Percentiles rank a stretch among this genome's conserved stretches.
Evolutionary conservation across 1,140 invertebrate species (phyloP).

Genomic region (Pseudomyrmex pallidus): DNA sequence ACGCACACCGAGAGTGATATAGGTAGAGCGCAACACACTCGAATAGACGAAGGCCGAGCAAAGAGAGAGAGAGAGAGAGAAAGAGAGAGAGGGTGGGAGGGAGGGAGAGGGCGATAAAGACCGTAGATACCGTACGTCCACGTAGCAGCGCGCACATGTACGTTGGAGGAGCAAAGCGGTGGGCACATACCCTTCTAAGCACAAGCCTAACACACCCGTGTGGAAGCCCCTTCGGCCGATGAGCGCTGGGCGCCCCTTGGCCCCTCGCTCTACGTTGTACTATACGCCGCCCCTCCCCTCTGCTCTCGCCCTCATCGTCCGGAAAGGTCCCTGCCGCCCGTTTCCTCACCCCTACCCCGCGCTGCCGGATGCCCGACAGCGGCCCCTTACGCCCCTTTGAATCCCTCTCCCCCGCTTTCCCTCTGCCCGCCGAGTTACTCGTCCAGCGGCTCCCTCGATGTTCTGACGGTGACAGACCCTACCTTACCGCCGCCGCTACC

Average conservation of each 20-base stretch:
- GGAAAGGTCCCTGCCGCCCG: constrained; percentile 60
- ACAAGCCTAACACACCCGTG: constrained; percentile 75
- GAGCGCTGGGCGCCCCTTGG: constrained; percentile 75
- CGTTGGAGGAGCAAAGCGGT: constrained; percentile 54
- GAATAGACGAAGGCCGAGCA: constrained; percentile 28
- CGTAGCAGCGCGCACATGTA: constrained; percentile 53
- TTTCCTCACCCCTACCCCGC: constrained; percentile 59
- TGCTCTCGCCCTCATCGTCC: constrained; percentile 62
- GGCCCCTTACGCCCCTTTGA: constrained; percentile 61
- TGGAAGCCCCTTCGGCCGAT: constrained; percentile 80
- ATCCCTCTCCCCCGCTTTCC: constrained; percentile 64
- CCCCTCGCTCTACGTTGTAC: constrained; percentile 71
- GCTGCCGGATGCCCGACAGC: constrained; percentile 62
- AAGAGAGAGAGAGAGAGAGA: constrained; percentile 35
- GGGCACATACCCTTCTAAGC: constrained; percentile 76
- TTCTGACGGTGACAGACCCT: constrained; percentile 84
- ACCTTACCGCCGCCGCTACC: constrained; percentile 75
- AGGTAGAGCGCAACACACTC: constrained; percentile 60
- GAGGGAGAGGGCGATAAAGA: constrained; percentile 44
- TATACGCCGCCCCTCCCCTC: constrained; percentile 52
- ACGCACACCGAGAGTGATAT: constrained; percentile 19
- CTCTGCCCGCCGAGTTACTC: constrained; percentile 64
- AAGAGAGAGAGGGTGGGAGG: constrained; percentile 47
- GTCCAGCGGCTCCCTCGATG: constrained; percentile 75
- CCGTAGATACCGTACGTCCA: constrained; percentile 61